Evolutionary conservation across 2,113 vertebrate species (phyloP), one percentile per base, ranked within the genome.

Genomic region (Syngnathus scovelli): DNA sequence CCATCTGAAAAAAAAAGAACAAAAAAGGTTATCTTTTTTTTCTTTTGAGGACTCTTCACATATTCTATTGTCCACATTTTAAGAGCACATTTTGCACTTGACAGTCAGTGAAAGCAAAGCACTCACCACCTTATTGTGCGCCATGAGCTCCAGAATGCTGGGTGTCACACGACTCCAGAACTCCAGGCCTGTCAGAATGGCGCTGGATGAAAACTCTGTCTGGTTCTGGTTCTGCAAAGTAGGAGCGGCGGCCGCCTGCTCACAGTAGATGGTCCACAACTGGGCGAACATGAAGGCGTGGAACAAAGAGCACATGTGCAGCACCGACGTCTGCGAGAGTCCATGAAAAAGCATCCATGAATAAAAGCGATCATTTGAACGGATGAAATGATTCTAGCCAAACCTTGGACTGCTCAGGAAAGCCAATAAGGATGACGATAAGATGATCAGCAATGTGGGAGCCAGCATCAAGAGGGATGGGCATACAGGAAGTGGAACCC

Each of bases 211-310:
- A 83, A 96, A 97, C 70, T 99, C 96, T 0, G 93, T 98, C 88
- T 96, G 97, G 85, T 94, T 98, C 75, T 96, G 97, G 86, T 94
- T 98, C 74, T 95, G 94, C 62, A 94, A 81, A 1, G 93, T 91
- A 0, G 95, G 93, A 11, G 92, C 89, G 21, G 95, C 93, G 0
- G 96, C 94, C 1, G 93, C 94, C 88, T 99, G 97, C 75, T 99
- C 97, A n/a, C 97, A 99, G 67, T 98, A 99, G 43, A 99, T 94
- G 5, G 97, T 99, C 97, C 97, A 99, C 68, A 98, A 92, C 89
- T 99, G 97, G 73, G 97, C 95, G 62, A 99, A 99, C 93, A 98
- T 98, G 88, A 99, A 98, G 15, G 96, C 96, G 13, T 99, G 97
- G 91, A 99, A 99, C 69, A 99, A 91, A 52, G 97, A 98, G 79